Percentiles rank a stretch among this genome's conserved stretches.
Conservation (phyloP, 2,113 vertebrate genomes). For the Crotophaga sulcirostris region DNA sequence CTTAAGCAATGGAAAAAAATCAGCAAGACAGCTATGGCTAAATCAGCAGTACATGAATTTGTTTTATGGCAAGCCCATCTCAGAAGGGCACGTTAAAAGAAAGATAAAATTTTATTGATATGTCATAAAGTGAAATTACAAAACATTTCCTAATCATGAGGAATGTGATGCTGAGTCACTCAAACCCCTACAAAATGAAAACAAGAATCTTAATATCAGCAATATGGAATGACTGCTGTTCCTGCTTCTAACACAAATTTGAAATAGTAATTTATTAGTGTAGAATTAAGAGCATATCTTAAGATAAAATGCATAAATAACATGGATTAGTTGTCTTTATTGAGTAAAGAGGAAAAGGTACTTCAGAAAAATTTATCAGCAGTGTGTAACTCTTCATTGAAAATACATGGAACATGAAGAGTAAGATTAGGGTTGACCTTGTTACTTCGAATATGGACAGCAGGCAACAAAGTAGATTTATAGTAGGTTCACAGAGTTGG, state of each 20-base stretch:
- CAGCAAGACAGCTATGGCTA: not conserved
- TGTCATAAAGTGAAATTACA: not conserved
- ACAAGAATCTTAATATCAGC: not conserved
- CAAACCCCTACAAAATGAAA: not conserved
- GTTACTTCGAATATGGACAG: not conserved
- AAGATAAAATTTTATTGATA: conserved; percentile 33
- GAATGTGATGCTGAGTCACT: conserved; percentile 22
- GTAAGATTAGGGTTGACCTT: not conserved
- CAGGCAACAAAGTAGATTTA: not conserved
- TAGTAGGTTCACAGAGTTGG: not conserved
- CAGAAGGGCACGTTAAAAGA: not conserved
- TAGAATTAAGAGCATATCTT: not conserved
- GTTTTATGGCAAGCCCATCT: conserved; percentile 7
- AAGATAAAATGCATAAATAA: not conserved
- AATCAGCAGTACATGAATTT: not conserved
- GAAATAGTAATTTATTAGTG: not conserved
- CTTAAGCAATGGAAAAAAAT: not conserved
- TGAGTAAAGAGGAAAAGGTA: not conserved
- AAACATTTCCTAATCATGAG: conserved; percentile 15
- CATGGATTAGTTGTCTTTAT: not conserved
- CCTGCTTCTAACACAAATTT: not conserved
- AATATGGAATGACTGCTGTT: not conserved
- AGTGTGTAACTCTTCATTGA: not conserved
- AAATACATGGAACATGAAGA: not conserved
- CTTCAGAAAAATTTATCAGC: not conserved